These are phyloP conservation scores for Malurus elegans DNA, from an alignment of 2,113 vertebrate genomes.

Conservation along the genomic window DNA sequence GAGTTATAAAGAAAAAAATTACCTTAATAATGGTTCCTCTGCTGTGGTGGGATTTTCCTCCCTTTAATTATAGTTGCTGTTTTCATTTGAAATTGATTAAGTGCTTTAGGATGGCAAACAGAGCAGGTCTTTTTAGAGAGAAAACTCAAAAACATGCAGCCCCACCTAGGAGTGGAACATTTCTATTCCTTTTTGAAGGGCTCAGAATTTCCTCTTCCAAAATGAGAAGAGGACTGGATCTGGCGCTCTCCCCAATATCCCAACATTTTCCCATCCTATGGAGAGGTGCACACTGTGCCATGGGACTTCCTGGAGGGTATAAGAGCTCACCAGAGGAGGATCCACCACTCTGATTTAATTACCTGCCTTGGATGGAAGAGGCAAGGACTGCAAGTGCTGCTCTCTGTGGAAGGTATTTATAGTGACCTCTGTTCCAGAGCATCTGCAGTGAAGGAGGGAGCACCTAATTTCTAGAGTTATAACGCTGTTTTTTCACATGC, in stretches of 20 bases:
- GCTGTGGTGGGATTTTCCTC: constrained; percentile 51
- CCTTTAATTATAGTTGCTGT: constrained; percentile 55
- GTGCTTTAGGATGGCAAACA: constrained; percentile 44
- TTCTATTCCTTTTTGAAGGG: background rate
- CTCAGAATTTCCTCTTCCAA: background rate
- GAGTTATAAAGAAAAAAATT: constrained; percentile 51
- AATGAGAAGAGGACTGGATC: background rate
- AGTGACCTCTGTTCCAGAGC: background rate
- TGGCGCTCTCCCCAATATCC: background rate
- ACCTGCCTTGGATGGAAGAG: background rate
- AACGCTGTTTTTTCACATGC: background rate
- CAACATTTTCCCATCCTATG: background rate
- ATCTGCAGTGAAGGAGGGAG: background rate
- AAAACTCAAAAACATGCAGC: background rate
- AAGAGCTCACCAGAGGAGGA: background rate
- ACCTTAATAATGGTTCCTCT: constrained; percentile 48
- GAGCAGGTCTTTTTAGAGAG: constrained; percentile 1
- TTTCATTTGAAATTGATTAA: constrained; percentile 64
- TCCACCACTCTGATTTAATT: background rate
- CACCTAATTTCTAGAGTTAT: background rate
- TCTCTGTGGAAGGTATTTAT: background rate
- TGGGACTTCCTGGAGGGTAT: background rate
- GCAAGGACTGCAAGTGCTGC: background rate
- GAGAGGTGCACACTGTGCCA: background rate
- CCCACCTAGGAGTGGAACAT: background rate